Percentiles rank a stretch among this genome's conserved stretches.
phyloP scores from a whole-genome alignment of 1,140 invertebrate genomes.

The Mactra quadrangularis region DNA sequence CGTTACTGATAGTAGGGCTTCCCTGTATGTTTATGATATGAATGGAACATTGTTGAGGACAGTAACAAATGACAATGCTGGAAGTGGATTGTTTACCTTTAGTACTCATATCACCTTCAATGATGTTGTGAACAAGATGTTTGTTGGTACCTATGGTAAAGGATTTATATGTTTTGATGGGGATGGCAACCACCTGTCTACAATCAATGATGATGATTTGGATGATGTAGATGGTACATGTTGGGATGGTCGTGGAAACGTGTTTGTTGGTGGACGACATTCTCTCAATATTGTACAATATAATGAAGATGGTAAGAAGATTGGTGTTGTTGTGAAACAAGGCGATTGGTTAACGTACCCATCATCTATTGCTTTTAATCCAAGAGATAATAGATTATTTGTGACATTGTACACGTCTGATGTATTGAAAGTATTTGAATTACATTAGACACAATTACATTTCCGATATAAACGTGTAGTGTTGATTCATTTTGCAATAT shows the following conservation, averaged over 20 bases:
- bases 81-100: background rate
- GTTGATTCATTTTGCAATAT: no score
- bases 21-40: constrained; percentile 12
- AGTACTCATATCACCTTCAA: background rate
- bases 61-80: constrained; percentile 4
- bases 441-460: constrained; percentile 1
- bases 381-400: background rate
- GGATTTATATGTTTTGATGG: constrained; percentile 17
- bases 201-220: background rate
- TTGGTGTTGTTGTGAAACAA: background rate
- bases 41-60: background rate
- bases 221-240: background rate
- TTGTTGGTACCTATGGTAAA: background rate
- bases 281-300: constrained; percentile 18
- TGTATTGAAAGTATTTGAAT: constrained; percentile 1
- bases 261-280: constrained; percentile 12
- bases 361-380: background rate
- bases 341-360: background rate
- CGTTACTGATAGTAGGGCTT: background rate
- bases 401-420: background rate
- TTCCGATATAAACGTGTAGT: no score
- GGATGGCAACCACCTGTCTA: background rate
- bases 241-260: background rate
- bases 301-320: constrained; percentile 13
- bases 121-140: background rate